phyloP scores from a whole-genome alignment of 2,797 vertebrate genomes.

The Pitangus sulphuratus region DNA sequence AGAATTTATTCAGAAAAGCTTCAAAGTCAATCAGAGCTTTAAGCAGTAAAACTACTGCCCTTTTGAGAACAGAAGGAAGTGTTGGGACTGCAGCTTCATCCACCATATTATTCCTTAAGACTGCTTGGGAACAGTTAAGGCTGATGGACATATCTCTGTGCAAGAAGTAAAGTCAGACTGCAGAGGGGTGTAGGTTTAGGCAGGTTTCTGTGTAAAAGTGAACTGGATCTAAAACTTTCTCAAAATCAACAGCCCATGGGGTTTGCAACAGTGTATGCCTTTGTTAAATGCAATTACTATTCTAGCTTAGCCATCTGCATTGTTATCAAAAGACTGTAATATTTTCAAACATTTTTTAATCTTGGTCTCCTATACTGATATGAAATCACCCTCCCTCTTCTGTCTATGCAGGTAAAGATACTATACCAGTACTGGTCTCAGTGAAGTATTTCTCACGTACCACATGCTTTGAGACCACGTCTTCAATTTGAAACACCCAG shows the following conservation, averaged over 20 bases:
- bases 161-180: neutral
- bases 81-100: neutral
- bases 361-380: neutral
- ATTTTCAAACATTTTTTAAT: neutral
- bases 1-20: neutral
- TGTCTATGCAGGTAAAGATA: neutral
- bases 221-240: neutral
- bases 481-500: neutral
- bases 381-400: neutral
- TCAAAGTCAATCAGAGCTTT: neutral
- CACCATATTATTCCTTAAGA: neutral
- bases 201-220: neutral
- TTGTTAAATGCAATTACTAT: neutral
- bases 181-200: neutral
- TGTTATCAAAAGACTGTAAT: neutral
- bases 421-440: neutral
- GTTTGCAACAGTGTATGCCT: neutral
- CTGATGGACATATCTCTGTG: neutral
- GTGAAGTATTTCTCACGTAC: neutral
- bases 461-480: accelerated
- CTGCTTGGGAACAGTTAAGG: neutral
- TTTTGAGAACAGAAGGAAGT: neutral
- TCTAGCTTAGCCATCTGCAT: neutral
- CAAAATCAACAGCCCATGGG: neutral
- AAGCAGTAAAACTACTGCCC: neutral